Evolutionary conservation across 2,797 vertebrate genomes (phyloP), one percentile per base, ranked within the genome.

Genomic region (Pogoniulus pusillus): DNA sequence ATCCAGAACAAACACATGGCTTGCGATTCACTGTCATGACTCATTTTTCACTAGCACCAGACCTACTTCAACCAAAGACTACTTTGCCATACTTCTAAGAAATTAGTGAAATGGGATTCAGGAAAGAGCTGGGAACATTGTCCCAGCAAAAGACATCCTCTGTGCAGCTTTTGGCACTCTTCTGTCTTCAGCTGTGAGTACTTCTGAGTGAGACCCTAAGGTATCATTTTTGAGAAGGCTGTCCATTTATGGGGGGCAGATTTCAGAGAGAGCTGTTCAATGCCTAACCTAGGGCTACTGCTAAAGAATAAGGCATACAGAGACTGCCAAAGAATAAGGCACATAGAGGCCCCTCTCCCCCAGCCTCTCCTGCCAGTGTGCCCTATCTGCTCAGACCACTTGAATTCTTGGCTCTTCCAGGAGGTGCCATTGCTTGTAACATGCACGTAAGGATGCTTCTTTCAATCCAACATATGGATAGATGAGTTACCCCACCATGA

Each of bases 281-380:
- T 54, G 34, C n/a, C 64, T 14, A 69, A 69, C 51, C 0, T 3
- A 55, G 14, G 32, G 13, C 22, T 74, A 10, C 27, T 32, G 29
- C 45, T 47, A 11, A 45, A 45, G 35, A 45, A 9, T 1, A 29
- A 26, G 35, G 66, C 9, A 19, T 30, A 34, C 0, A 0, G 43
- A n/a, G n/a, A 10, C 27, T 32, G 29, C 45, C 47, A 11, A 45
- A 45, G 35, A 45, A 9, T 1, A 29, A 26, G 35, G 66, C 9
- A 19, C 30, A 34, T 0, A 0, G 43, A 51, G 32, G 2, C 2
- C 6, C 1, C 7, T 47, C 18, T 45, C 9, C 9, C 41, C 22
- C 14, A 58, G 6, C 6, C 24, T 2, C 16, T 49, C 26, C 57
- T 68, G 18, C 14, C 41, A 47, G 22, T 1, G 2, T 30, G 51